These are phyloP conservation scores for Cephus nigrinus DNA, from an alignment of 2,888 invertebrate genomes.

Conservation along the genomic window DNA sequence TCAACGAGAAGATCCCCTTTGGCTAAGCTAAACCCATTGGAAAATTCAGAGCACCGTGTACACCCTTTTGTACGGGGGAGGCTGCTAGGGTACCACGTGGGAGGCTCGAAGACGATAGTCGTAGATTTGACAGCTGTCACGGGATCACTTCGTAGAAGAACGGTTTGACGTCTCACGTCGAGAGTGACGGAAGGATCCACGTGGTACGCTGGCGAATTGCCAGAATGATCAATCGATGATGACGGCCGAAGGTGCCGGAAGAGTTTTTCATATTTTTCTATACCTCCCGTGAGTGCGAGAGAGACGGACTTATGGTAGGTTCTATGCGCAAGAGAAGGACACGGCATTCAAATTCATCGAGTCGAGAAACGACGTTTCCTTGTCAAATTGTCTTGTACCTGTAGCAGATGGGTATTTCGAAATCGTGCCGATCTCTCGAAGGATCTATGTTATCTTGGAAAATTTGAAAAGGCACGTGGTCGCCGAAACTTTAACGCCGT, in stretches of 20 bases:
- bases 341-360: not conserved
- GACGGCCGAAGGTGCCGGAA: not conserved
- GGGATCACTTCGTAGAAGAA: not conserved
- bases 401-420: not conserved
- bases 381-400: not conserved
- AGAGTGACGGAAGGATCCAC: not conserved
- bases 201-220: not conserved
- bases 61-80: not conserved
- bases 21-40: conserved; percentile 2
- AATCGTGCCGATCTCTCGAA: not conserved
- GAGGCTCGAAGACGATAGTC: not conserved
- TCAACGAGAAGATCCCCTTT: conserved; percentile 6
- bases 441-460: not conserved
- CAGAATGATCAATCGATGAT: not conserved
- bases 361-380: too few species aligned
- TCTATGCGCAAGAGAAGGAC: not conserved
- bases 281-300: not conserved
- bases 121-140: not conserved
- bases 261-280: not conserved
- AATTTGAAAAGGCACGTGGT: not conserved
- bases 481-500: not conserved
- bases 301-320: not conserved
- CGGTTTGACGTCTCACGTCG: not conserved
- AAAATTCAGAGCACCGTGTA: not conserved
- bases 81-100: not conserved